Evolutionary conservation across 2,113 vertebrate species (phyloP).

Genomic region (Ranitomeya variabilis): DNA sequence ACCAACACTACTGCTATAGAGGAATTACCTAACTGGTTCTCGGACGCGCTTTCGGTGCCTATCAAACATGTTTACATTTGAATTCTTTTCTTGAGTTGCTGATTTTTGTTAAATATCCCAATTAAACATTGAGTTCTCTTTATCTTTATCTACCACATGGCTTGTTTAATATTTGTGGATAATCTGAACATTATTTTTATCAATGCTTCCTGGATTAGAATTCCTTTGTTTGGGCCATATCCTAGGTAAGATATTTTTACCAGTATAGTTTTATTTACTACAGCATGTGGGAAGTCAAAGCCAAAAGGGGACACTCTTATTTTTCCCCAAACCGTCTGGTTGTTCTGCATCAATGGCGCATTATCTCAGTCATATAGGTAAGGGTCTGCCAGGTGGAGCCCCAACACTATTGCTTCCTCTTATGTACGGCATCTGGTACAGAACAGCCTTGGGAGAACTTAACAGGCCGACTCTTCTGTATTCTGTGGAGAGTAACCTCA

Average conservation of each 20-base stretch:
- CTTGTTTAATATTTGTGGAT: constrained; percentile 77
- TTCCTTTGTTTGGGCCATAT: constrained; percentile 99
- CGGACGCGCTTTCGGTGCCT: background rate
- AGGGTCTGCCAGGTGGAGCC: background rate
- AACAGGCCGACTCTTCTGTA: background rate
- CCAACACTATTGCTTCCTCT: background rate
- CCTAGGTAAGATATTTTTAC: constrained; percentile 92
- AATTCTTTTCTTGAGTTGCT: background rate
- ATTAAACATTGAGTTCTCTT: background rate
- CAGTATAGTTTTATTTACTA: background rate
- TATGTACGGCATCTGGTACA: background rate
- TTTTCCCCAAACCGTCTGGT: background rate
- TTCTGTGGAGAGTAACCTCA: background rate
- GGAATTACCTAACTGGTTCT: background rate
- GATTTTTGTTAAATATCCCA: background rate
- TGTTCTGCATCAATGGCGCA: background rate
- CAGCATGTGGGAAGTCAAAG: background rate
- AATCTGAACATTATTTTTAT: constrained; percentile 91
- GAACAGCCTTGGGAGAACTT: background rate
- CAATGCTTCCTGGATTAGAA: constrained; percentile 99
- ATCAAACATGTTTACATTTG: background rate
- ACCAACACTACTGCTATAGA: background rate
- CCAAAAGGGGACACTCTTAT: background rate
- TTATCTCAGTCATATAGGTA: background rate
- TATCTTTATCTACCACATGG: constrained; percentile 10